Evolutionary conservation across 1,140 invertebrate species (phyloP), one percentile per base, ranked within the genome.

Genomic region (Rhagoletis pomonella): DNA sequence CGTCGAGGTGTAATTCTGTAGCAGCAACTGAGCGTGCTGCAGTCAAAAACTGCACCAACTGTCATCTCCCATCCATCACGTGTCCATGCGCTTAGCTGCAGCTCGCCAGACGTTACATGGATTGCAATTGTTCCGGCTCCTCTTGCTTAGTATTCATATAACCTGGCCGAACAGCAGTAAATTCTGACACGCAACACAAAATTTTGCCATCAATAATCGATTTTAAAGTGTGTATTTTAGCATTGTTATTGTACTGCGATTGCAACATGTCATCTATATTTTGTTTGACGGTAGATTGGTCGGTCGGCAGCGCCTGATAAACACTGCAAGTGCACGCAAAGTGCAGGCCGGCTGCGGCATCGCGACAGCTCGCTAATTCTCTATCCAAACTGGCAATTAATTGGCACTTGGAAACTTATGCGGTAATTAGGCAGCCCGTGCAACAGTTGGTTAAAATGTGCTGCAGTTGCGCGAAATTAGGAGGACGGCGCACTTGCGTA

Each of bases 121-220:
- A 14, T 50, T 77, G 69, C 69, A 50, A 81, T 81, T 50, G 73
- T 29, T 50, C 2, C 7, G 44, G 47, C 19, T 58, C 9, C 17
- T 55, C n/a, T 9, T 55, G 5, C 47, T 62, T 29, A 29, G 44
- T 19, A n/a, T 67, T 10, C 7, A 10, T 14, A 39, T 4, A 81
- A 55, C 4, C 55, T 81, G 73, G 4, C 29, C 0, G 73, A 55
- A 55, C 47, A 81, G 73, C 73, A 29, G 73, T 29, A 81, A 19
- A 55, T 81, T 7, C 42, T 55, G 17, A 47, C 86, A 87, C 86
- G 86, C 86, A 87, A 87, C 69, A 59, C 60, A 81, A 55, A 81
- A 59, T 87, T 77, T 77, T 60, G 50, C 50, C 69, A 87, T 87
- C 86, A 87, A 87, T 87, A 87, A 87, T 87, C 86, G 86, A 87